Conservation (phyloP, 2,888 invertebrate species). For the Meandrusa payeni region DNA sequence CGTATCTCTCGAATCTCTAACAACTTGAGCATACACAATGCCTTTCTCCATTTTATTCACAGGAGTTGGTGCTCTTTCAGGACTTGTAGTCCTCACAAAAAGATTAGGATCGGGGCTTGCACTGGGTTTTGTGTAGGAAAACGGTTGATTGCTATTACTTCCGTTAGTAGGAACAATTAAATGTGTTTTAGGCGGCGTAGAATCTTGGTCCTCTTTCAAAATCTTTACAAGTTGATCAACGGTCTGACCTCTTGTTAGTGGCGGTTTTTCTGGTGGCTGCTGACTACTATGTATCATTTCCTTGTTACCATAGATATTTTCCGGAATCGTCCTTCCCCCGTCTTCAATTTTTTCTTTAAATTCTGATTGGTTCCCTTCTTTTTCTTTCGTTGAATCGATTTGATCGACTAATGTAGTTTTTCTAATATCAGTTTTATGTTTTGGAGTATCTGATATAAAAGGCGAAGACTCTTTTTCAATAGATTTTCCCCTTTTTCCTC, state of each 20-base stretch:
- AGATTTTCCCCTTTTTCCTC: constrained; percentile 63
- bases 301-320: constrained; percentile 71
- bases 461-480: constrained; percentile 57
- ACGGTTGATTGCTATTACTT: constrained; percentile 88
- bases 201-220: constrained; percentile 85
- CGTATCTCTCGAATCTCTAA: constrained; percentile 65
- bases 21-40: constrained; percentile 90
- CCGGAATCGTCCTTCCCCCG: constrained; percentile 72
- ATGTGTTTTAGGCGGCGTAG: constrained; percentile 83
- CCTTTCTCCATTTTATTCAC: constrained; percentile 77
- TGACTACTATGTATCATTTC: constrained; percentile 88
- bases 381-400: constrained; percentile 55
- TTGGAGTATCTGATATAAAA: constrained; percentile 62
- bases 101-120: constrained; percentile 74
- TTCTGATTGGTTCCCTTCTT: constrained; percentile 48
- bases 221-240: constrained; percentile 89
- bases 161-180: constrained; percentile 83
- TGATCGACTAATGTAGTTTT: constrained; percentile 62
- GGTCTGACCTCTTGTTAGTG: constrained; percentile 85
- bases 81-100: constrained; percentile 67
- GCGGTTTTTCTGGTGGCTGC: constrained; percentile 84
- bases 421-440: constrained; percentile 61
- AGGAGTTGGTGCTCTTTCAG: constrained; percentile 67
- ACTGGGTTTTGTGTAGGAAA: constrained; percentile 87
- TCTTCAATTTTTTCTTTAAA: constrained; percentile 76